phyloP scores from a whole-genome alignment of 2,113 vertebrate species.

The Varanus salvator region DNA sequence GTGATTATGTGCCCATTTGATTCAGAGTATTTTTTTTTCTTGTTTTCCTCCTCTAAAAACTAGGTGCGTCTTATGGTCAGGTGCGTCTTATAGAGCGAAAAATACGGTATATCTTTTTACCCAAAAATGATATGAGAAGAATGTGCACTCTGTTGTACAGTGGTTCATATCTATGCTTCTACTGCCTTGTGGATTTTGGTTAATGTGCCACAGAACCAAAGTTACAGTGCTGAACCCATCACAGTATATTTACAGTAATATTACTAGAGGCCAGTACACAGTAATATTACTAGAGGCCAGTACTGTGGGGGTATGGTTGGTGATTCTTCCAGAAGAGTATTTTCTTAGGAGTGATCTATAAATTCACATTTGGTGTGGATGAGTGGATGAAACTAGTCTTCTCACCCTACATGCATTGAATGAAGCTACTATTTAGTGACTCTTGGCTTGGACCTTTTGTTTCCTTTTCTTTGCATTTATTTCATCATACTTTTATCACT shows the following conservation, averaged over 20 bases:
- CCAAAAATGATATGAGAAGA: neutral
- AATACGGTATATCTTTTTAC: neutral
- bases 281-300: neutral
- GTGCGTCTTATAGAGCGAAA: too few species aligned
- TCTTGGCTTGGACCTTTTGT: neutral
- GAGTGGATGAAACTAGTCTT: neutral
- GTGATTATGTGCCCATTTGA: too few species aligned
- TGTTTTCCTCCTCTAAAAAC: too few species aligned
- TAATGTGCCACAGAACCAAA: neutral
- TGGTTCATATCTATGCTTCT: neutral
- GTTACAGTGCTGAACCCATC: too few species aligned
- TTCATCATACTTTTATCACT: neutral
- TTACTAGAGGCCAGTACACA: neutral
- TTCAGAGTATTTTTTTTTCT: too few species aligned
- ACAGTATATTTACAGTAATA: neutral
- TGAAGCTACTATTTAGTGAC: neutral
- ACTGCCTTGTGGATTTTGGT: neutral
- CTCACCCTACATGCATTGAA: too few species aligned
- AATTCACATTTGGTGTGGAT: neutral
- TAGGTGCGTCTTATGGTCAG: too few species aligned
- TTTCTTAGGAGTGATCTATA: neutral
- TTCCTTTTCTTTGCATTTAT: neutral
- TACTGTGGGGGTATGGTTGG: neutral
- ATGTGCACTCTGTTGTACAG: too few species aligned
- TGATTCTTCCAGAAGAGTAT: neutral